Evolutionary conservation across 2,888 invertebrate species (phyloP).

Genomic region (Lasioglossum oenotherae): DNA sequence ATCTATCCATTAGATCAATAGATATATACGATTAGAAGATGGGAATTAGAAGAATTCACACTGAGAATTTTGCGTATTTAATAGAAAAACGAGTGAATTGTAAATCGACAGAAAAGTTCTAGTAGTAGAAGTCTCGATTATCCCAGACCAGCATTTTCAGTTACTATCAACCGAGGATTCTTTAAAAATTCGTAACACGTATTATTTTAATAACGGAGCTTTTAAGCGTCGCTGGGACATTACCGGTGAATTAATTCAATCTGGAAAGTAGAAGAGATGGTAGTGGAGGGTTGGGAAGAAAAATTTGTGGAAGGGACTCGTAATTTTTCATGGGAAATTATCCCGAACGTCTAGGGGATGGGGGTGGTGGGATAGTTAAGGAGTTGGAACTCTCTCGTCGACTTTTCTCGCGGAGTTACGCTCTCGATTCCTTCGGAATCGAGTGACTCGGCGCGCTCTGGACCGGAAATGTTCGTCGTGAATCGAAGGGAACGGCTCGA

Average conservation of each 20-base stretch:
- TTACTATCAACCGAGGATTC: neutral
- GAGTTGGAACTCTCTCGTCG: neutral
- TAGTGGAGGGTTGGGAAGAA: neutral
- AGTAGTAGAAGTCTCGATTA: neutral
- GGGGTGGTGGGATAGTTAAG: neutral
- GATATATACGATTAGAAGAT: neutral
- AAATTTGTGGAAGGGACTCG: neutral
- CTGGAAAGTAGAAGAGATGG: neutral
- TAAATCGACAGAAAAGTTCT: neutral
- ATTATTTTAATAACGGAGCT: slow-evolving; percentile 24
- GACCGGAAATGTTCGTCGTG: slow-evolving; percentile 3
- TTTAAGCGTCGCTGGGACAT: slow-evolving; percentile 25
- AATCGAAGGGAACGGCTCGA: neutral
- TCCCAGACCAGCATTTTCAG: neutral
- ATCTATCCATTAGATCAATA: neutral
- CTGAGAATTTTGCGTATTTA: no score
- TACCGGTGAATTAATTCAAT: slow-evolving; percentile 21
- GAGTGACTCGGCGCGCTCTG: neutral
- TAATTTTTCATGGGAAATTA: slow-evolving; percentile 17
- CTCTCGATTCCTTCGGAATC: neutral
- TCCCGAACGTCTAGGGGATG: neutral
- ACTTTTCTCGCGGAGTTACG: slow-evolving; percentile 4
- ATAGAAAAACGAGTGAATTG: neutral
- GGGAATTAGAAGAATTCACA: no score
- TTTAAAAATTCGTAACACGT: slow-evolving; percentile 20